Evolutionary conservation across 2,888 invertebrate genomes (phyloP).

Genomic region (Bhutanitis thaidina): DNA sequence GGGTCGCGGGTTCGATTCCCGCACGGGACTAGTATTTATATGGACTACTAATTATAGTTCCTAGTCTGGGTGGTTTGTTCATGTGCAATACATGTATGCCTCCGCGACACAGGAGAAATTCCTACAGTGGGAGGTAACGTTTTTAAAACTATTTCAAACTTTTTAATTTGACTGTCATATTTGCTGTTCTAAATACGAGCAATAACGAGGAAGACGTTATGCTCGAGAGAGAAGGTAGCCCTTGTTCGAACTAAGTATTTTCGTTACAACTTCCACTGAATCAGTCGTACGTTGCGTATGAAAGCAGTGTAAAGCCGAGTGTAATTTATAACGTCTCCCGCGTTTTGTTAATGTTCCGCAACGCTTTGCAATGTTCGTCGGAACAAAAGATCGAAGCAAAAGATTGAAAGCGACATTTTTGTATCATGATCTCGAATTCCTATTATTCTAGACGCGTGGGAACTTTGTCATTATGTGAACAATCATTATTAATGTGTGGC

Average conservation of each 20-base stretch:
- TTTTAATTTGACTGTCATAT: too few relatives aligned
- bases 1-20: too few relatives aligned
- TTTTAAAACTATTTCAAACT: too few relatives aligned
- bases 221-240: not conserved
- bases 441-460: not conserved
- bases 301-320: not conserved
- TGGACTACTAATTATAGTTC: too few relatives aligned
- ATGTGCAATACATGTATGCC: too few relatives aligned
- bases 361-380: not conserved
- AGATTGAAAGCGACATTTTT: not conserved
- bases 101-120: too few relatives aligned
- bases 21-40: too few relatives aligned
- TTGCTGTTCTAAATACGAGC: constrained; percentile 1
- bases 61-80: too few relatives aligned
- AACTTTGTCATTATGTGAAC: not conserved
- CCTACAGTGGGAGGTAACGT: too few relatives aligned
- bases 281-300: constrained; percentile 3
- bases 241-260: constrained; percentile 3
- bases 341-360: constrained; percentile 3
- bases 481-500: too few relatives aligned
- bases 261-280: constrained; percentile 10
- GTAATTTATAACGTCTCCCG: constrained; percentile 14
- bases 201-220: not conserved
- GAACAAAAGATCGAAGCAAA: constrained; percentile 2
- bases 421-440: not conserved